Base-by-base conservation (phyloP, 2,113 vertebrate species). In the Labrus mixtus region DNA sequence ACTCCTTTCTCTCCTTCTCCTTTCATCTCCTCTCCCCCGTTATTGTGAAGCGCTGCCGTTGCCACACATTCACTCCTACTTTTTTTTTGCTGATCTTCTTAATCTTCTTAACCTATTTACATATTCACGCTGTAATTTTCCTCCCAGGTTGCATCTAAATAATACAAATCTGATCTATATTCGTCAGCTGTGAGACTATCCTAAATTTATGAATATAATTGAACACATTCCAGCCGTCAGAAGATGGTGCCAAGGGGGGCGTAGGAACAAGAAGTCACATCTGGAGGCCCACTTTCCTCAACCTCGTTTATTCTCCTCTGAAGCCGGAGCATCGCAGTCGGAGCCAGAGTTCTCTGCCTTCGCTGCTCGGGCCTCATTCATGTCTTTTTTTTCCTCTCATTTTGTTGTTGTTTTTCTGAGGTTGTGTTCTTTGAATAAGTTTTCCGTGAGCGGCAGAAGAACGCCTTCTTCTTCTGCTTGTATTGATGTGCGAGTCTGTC, bases 141-240 rank as follows among this genome's bases (percentile, higher is more conserved):
- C 87, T 93, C 89, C 91, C 91, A 93, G 92, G 90, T 93, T 90
- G 88, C 87, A 87, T 93, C 90, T 94, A 90, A 94, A 94, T 95
- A 93, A 94, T 93, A 94, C 89, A 94, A 94, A 93, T 90, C 90
- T 82, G 62, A 87, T 93, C 90, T 93, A 93, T 94, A 93, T 94
- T 92, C 93, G 92, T 93, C 88, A 90, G 86, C 84, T 81, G 87
- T 69, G 89, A 91, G 86, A 90, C 87, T 67, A 90, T 93, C 82
- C 87, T 90, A 90, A 89, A 90, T 93, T 92, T 91, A 91, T 92
- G 88, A 93, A 91, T 87, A 90, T 92, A 92, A 93, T 85, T 95
- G 92, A 95, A 94, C 80, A 83, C 56, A 84, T 89, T 93, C 93
- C 93, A 93, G 92, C 68, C 79, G 71, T 95, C 90, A 90, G 92